These are phyloP conservation scores for Scaptomyza hsui DNA, from an alignment of 1,140 invertebrate species.

Conservation along the genomic window DNA sequence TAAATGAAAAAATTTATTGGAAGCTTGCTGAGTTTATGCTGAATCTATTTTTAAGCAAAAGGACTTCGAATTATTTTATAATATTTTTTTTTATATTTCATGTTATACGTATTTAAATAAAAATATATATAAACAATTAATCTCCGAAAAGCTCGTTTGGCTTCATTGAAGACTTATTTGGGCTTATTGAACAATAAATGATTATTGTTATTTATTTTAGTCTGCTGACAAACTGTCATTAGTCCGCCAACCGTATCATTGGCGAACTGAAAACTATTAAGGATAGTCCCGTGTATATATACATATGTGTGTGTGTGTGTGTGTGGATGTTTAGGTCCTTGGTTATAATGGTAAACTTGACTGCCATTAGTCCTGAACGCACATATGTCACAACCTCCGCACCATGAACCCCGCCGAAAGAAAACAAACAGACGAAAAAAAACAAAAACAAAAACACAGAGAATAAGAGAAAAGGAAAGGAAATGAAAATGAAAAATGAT, in stretches of 20 bases:
- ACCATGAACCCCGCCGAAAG: conserved; percentile 4
- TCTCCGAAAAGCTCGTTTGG: not conserved
- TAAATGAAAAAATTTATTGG: no score
- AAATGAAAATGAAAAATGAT: conserved; percentile 75
- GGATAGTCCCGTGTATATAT: not conserved
- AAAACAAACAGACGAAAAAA: conserved; percentile 29
- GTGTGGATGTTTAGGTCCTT: conserved; percentile 7
- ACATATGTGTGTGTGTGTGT: conserved; percentile 1
- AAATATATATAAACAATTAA: no score
- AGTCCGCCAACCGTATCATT: conserved; percentile 32
- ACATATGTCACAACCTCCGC: conserved; percentile 64
- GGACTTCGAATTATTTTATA: no score
- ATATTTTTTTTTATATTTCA: no score
- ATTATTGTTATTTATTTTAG: conserved; percentile 47
- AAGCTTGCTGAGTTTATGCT: no score
- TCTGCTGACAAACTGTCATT: conserved; percentile 38
- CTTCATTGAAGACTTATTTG: conserved; percentile 13
- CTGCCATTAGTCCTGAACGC: conserved; percentile 48
- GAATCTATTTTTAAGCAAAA: no score
- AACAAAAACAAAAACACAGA: no score
- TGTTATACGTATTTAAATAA: no score
- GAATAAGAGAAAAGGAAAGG: no score
- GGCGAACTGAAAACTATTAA: conserved; percentile 69
- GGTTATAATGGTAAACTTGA: conserved; percentile 19
- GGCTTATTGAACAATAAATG: conserved; percentile 48